Evolutionary conservation across 2,113 vertebrate genomes (phyloP), one percentile per base, ranked within the genome.

Genomic region (Tylochromis polylepis): DNA sequence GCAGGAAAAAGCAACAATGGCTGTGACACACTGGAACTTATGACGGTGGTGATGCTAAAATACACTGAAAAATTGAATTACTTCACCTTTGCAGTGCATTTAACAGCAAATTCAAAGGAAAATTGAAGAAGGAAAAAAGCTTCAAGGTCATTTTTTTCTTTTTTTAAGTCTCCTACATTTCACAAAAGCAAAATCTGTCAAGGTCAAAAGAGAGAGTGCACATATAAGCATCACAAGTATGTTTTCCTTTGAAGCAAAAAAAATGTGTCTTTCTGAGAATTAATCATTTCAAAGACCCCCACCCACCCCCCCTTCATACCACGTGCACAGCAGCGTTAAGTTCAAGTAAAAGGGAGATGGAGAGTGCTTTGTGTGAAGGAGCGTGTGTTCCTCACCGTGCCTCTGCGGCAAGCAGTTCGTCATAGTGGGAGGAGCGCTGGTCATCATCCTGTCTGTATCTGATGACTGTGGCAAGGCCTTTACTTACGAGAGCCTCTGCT

Each of bases 371-470:
- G 49, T 65, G 62, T 60, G 51, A 49, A 78, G 72, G 46, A 22
- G 89, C 9, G 58, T 11, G 67, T 55, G 77, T 83, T 60, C 18
- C 97, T 96, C 93, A 99, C 98, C 98, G 96, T 18, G 98, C 98
- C 89, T 99, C 98, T 0, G 98, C 98, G 0, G 98, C 98, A 72
- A 99, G 96, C 75, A 99, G 97, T 87, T 99, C 98, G 0, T 99
- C 98, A 3, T 99, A 99, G 95, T 99, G 98, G 4, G 98, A 98
- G 78, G 98, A 99, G 22, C 98, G 95, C 90, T 99, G 98, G 93
- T 99, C 98, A 3, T 99, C 98, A 31, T 99, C 98, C 86, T 99
- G 98, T 83, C 98, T 96, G 94, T 99, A 99, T 75, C 98, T 96
- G 95, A 99, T 98, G 93, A 98, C 97, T 0, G 98, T 98, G 89